phyloP scores from a whole-genome alignment of 2,113 vertebrate species.

The Strix aluco region DNA sequence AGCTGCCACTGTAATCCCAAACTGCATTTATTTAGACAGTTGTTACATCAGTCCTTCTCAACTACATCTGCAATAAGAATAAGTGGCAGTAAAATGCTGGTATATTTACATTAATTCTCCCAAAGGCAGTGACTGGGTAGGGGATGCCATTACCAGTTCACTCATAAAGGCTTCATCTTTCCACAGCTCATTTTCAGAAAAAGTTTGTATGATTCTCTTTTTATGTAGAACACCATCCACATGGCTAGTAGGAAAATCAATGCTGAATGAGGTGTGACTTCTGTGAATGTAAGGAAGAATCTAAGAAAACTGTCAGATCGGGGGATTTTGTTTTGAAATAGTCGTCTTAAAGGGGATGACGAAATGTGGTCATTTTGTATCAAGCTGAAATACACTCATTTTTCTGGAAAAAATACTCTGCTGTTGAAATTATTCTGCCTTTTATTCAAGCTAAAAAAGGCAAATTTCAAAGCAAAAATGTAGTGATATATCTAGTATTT shows the following conservation, averaged over 20 bases:
- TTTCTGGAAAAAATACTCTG: not conserved
- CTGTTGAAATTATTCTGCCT: not conserved
- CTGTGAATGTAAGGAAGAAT: not conserved
- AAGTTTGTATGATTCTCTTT: not conserved
- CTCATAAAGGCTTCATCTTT: not conserved
- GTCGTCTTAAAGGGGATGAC: not conserved
- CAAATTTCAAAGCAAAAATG: not conserved
- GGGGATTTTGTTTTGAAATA: not conserved
- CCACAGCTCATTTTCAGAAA: not conserved
- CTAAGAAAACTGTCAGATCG: not conserved
- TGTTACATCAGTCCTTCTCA: not conserved
- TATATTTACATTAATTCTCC: not conserved
- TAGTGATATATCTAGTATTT: not conserved
- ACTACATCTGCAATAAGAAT: not conserved
- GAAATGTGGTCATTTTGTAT: not conserved
- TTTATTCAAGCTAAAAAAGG: not conserved
- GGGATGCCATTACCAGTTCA: not conserved
- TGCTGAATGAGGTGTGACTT: not conserved
- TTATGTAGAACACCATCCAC: not conserved
- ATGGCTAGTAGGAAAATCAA: not conserved
- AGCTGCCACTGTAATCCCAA: not conserved
- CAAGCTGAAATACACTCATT: not conserved
- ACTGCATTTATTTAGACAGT: not conserved
- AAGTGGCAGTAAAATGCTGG: not conserved
- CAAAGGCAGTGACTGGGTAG: not conserved